These are phyloP conservation scores for Agrochola litura DNA, from an alignment of 2,888 invertebrate species.

Conservation along the genomic window DNA sequence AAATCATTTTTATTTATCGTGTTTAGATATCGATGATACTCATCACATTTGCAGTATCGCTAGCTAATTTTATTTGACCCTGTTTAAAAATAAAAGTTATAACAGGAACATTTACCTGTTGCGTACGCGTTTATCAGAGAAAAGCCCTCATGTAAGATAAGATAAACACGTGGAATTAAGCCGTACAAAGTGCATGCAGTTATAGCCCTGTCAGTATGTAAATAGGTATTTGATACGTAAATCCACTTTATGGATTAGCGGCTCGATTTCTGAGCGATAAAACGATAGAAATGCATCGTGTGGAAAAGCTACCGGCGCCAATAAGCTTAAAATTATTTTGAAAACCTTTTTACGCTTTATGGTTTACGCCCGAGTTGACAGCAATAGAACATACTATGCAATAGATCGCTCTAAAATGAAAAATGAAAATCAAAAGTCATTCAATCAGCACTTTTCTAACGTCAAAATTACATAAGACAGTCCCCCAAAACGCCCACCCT, in stretches of 20 bases:
- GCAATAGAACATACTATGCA: background rate
- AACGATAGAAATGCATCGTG: background rate
- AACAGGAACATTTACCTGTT: background rate
- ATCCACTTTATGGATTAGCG: slow-evolving; percentile 9
- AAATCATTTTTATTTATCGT: too few relatives aligned
- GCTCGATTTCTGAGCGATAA: background rate
- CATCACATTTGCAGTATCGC: too few relatives aligned
- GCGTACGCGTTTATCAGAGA: background rate
- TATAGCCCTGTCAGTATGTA: background rate
- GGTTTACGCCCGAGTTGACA: background rate
- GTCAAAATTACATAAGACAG: too few relatives aligned
- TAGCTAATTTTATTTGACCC: background rate
- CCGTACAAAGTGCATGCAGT: slow-evolving; percentile 7
- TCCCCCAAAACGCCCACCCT: too few relatives aligned
- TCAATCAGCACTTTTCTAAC: too few relatives aligned
- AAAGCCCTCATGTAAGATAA: background rate
- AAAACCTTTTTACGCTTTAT: background rate
- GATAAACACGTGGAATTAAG: slow-evolving; percentile 2
- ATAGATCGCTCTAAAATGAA: background rate
- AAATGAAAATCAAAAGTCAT: too few relatives aligned
- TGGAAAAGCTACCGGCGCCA: background rate
- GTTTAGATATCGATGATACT: too few relatives aligned
- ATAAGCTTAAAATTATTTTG: background rate
- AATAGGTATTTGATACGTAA: slow-evolving; percentile 10
- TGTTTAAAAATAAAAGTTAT: background rate